Evolutionary conservation across 2,113 vertebrate genomes (phyloP), one percentile per base, ranked within the genome.

Genomic region (Tachycineta bicolor): DNA sequence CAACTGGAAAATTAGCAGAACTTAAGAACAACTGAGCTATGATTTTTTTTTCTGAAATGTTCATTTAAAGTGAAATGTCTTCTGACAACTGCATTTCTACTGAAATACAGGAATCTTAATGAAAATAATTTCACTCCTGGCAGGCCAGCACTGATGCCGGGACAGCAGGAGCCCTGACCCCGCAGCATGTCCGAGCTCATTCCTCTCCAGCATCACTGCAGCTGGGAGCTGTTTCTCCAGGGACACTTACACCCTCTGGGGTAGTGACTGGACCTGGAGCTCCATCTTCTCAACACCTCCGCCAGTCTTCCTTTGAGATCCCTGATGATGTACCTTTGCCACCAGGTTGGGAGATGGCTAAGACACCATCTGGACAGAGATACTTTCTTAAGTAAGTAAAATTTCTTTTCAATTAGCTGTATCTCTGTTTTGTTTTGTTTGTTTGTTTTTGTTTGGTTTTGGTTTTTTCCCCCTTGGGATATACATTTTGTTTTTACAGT

Each of bases 291-390:
- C 99, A 99, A 24, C 99, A 99, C 93, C 99, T 99, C 73, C 99
- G 99, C n/a, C 99, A 99, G 96, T 98, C 99, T n/a, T 99, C 99
- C 1, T 99, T 99, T 88, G 99, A 99, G 97, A 99, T 99, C 86
- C 98, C 99, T 2, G 99, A 99, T 39, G 99, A 99, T 28, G 97
- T 99, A 39, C 99, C 99, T 58, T 97, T 99, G 93, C 99, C 99
- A 11, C 98, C 99, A 3, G 99, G 99, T 14, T 99, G 99, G 99
- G 99, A 99, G 97, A 99, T 99, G 99, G 99, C 99, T 44, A 99
- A 99, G 97, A 99, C 99, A 3, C 94, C 98, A 28, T 99, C 99
- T 31, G 99, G 99, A 56, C 99, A 99, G 98, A 98, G 99, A 98
- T 99, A 99, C 98, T 99, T 99, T 87, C 98, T 99, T 91, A 99